These are phyloP conservation scores for Vanessa atalanta DNA, from an alignment of 1,140 invertebrate genomes.

Conservation along the genomic window DNA sequence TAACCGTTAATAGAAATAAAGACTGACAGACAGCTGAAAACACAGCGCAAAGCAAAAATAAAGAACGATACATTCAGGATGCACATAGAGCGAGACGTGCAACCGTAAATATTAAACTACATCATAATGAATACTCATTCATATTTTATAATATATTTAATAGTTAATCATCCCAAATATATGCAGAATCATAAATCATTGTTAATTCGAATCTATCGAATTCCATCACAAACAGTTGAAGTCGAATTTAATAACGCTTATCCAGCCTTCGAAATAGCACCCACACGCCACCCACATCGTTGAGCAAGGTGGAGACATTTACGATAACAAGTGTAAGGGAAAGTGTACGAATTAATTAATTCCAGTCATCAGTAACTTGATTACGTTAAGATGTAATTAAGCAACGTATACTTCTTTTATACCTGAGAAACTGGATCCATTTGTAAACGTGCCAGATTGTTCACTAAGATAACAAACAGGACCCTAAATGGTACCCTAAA, in stretches of 20 bases:
- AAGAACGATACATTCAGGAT: too few relatives aligned
- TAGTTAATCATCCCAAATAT: background rate
- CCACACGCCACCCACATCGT: constrained; percentile 42
- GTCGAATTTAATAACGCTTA: constrained; percentile 9
- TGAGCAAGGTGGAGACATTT: constrained; percentile 41
- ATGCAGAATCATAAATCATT: background rate
- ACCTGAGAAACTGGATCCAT: constrained; percentile 14
- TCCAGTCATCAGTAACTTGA: constrained; percentile 25
- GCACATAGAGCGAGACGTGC: background rate
- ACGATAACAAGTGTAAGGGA: constrained; percentile 41
- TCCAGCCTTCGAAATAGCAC: constrained; percentile 33
- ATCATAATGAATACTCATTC: background rate
- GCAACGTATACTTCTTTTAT: background rate
- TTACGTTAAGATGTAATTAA: constrained; percentile 13
- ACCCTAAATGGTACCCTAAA: too few relatives aligned
- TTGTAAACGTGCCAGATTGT: background rate
- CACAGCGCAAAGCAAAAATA: too few relatives aligned
- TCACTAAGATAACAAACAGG: background rate
- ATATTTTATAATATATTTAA: background rate
- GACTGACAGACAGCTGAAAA: too few relatives aligned
- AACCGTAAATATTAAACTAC: background rate
- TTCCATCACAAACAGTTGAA: constrained; percentile 13
- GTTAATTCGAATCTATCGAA: constrained; percentile 17
- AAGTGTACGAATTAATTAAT: constrained; percentile 44
- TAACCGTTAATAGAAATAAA: too few relatives aligned